phyloP scores from a whole-genome alignment of 2,113 vertebrate species.

The Anhinga anhinga region DNA sequence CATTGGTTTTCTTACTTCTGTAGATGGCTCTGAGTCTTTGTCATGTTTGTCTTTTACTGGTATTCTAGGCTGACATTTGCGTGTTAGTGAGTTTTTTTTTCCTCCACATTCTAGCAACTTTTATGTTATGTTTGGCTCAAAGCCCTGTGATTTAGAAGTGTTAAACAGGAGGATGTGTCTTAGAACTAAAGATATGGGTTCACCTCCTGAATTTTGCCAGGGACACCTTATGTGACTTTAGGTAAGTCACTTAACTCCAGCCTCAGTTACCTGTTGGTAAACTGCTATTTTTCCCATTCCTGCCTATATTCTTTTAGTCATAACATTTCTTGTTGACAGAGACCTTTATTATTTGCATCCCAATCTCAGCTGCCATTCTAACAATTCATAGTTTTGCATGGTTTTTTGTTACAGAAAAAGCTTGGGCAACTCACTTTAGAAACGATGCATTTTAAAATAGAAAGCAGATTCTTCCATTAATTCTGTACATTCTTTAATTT shows the following conservation, averaged over 20 bases:
- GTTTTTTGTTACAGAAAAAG: background rate
- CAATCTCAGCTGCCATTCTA: background rate
- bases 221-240: background rate
- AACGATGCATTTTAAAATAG: background rate
- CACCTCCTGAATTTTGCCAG: background rate
- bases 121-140: background rate
- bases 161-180: background rate
- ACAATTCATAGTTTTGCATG: background rate
- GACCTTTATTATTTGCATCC: background rate
- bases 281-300: background rate
- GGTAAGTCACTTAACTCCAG: background rate
- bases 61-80: background rate
- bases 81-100: background rate
- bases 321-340: background rate
- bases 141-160: background rate
- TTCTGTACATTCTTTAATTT: background rate
- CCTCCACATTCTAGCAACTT: background rate
- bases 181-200: background rate
- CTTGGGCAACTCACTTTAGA: background rate
- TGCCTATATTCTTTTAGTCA: background rate
- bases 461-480: background rate
- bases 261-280: background rate
- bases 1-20: background rate
- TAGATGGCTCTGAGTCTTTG: background rate
- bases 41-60: accelerated